These are phyloP conservation scores for Frankliniella fusca DNA, from an alignment of 2,888 invertebrate species.

Conservation along the genomic window DNA sequence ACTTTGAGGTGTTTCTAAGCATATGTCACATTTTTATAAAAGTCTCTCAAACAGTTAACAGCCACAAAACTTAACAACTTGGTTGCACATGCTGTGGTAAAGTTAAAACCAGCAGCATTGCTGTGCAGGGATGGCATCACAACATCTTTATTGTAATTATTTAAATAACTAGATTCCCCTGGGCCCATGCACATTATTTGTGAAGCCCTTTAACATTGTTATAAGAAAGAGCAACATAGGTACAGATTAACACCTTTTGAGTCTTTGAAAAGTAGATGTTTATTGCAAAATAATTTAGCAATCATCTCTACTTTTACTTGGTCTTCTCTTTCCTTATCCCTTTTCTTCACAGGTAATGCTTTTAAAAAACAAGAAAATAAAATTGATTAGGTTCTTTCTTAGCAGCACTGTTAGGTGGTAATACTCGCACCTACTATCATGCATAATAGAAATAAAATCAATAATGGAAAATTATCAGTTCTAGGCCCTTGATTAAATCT, in stretches of 20 bases:
- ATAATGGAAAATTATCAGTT: no score
- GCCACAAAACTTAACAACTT: slow-evolving; percentile 22
- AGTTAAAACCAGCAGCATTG: not conserved
- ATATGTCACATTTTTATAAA: not conserved
- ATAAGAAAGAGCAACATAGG: not conserved
- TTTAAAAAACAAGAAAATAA: not conserved
- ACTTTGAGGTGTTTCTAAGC: not conserved
- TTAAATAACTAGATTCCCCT: not conserved
- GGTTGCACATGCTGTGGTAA: not conserved
- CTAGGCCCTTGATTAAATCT: not conserved
- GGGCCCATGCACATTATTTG: not conserved
- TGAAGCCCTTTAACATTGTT: not conserved
- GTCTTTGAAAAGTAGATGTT: not conserved
- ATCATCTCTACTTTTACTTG: not conserved
- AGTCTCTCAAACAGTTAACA: slow-evolving; percentile 16
- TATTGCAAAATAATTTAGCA: not conserved
- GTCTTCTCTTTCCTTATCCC: slow-evolving; percentile 9
- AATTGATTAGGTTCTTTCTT: not conserved
- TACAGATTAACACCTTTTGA: not conserved
- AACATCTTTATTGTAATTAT: not conserved
- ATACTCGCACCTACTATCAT: not conserved
- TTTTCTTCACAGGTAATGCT: not conserved
- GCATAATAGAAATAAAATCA: not conserved
- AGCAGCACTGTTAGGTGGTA: not conserved
- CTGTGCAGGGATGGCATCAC: slow-evolving; percentile 1